Evolutionary conservation across 2,113 vertebrate genomes (phyloP), one percentile per base, ranked within the genome.

Genomic region (Tychaedon coryphoeus): DNA sequence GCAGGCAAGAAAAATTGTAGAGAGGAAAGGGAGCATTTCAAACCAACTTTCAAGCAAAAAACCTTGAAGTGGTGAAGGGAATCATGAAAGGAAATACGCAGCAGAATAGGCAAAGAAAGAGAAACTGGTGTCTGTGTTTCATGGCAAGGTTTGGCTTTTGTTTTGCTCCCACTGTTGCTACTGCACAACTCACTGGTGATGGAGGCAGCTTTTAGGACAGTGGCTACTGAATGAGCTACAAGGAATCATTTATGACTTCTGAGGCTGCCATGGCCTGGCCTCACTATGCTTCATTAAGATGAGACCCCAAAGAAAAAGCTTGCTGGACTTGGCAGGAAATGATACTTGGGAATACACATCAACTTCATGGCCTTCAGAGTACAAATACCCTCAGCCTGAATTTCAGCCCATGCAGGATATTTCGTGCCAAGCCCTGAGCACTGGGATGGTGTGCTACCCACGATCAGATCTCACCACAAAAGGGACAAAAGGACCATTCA

Each of bases 201-300:
- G 40, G 47, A 81, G 57, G 53, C 38, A 91, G 47, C 40, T 56
- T 81, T 92, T 69, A 89, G 80, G 76, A 75, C 70, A 67, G 31
- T 5, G 51, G 17, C 72, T 62, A 10, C 33, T 23, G 69, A 74
- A 60, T 28, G 66, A 82, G 42, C 4, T 1, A 53, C 60, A 81
- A 69, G 14, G 28, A 84, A 78, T 45, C 38, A 57, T 67, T 72
- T 69, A 33, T 57, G 70, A 72, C 25, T 51, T 84, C 56, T 31
- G 69, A 89, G 19, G 56, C n/a, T 74, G 86, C 26, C 26, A 56
- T 12, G 18, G 43, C 7, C 60, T 67, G 73, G 51, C 33, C 60
- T 77, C 29, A 18, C 19, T 17, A 2, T 12, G 7, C 19, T 36
- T 79, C 22, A 56, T 51, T 22, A 92, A 75, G 62, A 86, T 34